Evolutionary conservation across 37 sponge, comb jelly and placozoan species (phyloP).

Genomic region (Chondrosia reniformis): DNA sequence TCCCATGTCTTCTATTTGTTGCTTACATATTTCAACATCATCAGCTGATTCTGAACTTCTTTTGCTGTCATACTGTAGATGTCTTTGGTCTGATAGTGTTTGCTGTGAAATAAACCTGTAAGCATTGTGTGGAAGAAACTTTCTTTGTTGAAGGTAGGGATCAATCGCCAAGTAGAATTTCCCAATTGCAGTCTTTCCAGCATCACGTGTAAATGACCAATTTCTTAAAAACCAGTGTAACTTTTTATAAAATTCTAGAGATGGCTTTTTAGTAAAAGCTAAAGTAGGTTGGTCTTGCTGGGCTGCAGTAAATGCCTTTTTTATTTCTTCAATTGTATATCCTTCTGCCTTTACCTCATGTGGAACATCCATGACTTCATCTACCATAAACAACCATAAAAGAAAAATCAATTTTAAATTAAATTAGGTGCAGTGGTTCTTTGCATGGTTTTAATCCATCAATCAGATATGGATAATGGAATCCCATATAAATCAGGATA

Average conservation of each 20-base stretch:
- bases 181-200: background rate
- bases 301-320: background rate
- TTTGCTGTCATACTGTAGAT: background rate
- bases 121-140: background rate
- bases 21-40: too few species aligned
- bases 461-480: too few species aligned
- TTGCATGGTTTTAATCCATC: too few species aligned
- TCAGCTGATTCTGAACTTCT: background rate
- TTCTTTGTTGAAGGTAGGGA: background rate
- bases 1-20: background rate
- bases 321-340: background rate
- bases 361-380: background rate
- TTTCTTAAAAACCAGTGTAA: background rate
- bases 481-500: too few species aligned
- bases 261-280: background rate
- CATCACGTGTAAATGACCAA: background rate
- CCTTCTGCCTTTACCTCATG: background rate
- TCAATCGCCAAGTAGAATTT: background rate
- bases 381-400: too few species aligned
- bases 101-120: background rate
- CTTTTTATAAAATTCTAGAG: background rate
- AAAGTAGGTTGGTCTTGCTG: background rate
- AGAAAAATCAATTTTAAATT: too few species aligned
- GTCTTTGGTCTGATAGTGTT: background rate
- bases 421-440: too few species aligned